Percentiles rank a stretch among this genome's conserved stretches.
phyloP scores from a whole-genome alignment of 2,797 vertebrate genomes.

The Perodicticus potto region DNA sequence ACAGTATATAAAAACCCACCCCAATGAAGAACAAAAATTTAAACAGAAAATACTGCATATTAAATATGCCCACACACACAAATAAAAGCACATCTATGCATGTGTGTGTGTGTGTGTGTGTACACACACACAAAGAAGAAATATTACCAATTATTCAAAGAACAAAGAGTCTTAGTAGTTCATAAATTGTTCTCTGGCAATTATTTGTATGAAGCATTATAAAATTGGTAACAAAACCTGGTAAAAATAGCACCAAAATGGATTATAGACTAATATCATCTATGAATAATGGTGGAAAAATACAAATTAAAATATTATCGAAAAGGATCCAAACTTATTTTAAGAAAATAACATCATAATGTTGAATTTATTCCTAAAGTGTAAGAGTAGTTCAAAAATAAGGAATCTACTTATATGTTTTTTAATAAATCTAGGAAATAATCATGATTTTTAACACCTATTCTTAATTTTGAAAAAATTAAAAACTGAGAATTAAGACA shows the following conservation, averaged over 20 bases:
- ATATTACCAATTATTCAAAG: neutral
- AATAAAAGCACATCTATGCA: too few species aligned
- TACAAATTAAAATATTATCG: neutral
- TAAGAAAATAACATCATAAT: neutral
- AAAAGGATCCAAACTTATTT: neutral
- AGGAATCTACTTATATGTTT: neutral
- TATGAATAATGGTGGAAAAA: neutral
- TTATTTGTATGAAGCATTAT: neutral
- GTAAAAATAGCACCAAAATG: neutral
- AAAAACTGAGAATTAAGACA: too few species aligned
- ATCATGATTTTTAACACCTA: neutral
- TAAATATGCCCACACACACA: neutral
- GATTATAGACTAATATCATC: neutral
- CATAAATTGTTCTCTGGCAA: neutral
- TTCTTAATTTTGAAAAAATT: too few species aligned
- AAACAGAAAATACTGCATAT: neutral
- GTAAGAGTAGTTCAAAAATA: neutral
- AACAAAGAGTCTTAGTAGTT: neutral
- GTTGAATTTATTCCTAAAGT: neutral
- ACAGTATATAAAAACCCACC: neutral
- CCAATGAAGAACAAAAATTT: neutral
- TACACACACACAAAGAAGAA: neutral
- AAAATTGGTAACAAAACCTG: neutral
- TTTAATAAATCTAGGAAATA: neutral
- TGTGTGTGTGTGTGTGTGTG: neutral